A percentile compares a stretch with the other conserved stretches of the same genome.
Conservation (phyloP, 2,113 vertebrate species). For the Thalassarche chlororhynchos region DNA sequence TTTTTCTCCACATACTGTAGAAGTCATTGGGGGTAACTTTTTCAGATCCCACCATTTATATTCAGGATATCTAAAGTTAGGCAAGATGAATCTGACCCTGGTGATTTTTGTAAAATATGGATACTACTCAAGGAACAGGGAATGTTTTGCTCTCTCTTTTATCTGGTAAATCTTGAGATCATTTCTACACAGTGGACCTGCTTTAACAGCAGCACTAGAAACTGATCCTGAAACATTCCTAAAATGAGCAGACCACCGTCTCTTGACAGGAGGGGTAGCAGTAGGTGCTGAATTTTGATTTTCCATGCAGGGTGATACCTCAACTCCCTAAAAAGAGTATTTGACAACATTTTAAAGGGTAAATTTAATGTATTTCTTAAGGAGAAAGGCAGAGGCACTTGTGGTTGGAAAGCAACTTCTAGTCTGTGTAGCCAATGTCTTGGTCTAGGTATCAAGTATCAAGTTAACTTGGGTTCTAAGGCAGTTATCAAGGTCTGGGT, state of each 20-base stretch:
- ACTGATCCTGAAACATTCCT: not conserved
- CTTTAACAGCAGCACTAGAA: not conserved
- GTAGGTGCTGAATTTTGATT: not conserved
- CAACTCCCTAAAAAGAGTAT: not conserved
- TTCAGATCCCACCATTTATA: not conserved
- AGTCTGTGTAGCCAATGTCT: not conserved
- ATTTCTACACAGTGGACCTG: not conserved
- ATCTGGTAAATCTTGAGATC: not conserved
- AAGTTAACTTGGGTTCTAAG: not conserved
- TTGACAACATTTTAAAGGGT: not conserved
- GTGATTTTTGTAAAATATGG: not conserved
- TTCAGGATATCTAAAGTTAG: not conserved
- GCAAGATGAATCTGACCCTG: not conserved
- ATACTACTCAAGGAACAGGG: not conserved
- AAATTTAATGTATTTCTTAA: not conserved
- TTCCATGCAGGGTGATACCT: not conserved
- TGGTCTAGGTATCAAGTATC: not conserved
- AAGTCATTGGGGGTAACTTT: not conserved
- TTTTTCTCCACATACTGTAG: not conserved
- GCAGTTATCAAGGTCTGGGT: not conserved
- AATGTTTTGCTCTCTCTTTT: not conserved
- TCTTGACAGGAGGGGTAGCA: not conserved
- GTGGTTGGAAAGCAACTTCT: not conserved
- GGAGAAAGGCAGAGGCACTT: not conserved
- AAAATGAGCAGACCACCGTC: not conserved